Evolutionary conservation across 35 echinoderm and acorn worm species (phyloP).

Genomic region (Acanthaster planci): DNA sequence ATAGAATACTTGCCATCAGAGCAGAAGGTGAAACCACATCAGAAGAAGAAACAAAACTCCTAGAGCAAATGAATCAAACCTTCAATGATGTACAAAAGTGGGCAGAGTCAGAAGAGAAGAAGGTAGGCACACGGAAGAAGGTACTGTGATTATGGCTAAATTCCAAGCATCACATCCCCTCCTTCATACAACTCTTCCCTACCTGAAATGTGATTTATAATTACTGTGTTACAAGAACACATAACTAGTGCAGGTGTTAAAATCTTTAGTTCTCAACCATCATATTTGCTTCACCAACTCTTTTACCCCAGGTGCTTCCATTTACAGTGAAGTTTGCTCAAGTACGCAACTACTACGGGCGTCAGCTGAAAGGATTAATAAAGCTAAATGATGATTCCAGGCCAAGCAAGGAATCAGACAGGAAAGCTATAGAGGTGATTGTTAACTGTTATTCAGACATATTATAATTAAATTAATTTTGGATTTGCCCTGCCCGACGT

Average conservation of each 20-base stretch:
- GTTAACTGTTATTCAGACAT: too few relatives aligned
- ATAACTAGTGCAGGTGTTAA: too few relatives aligned
- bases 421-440: slow-evolving; percentile 78
- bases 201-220: too few relatives aligned
- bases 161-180: too few relatives aligned
- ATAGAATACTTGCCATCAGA: slow-evolving; percentile 42
- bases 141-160: too few relatives aligned
- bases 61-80: slow-evolving; percentile 56
- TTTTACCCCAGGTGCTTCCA: slow-evolving; percentile 65
- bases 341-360: slow-evolving; percentile 69
- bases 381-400: slow-evolving; percentile 85
- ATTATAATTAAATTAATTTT: too few relatives aligned
- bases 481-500: too few relatives aligned
- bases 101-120: slow-evolving; percentile 90
- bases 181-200: too few relatives aligned
- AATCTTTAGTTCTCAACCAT: too few relatives aligned
- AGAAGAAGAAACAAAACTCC: slow-evolving; percentile 54
- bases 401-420: slow-evolving; percentile 77
- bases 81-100: slow-evolving; percentile 89
- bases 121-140: slow-evolving; percentile 47
- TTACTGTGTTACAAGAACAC: too few relatives aligned
- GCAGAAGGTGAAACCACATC: slow-evolving; percentile 21
- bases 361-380: slow-evolving; percentile 69
- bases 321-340: slow-evolving; percentile 89
- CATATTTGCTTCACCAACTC: background rate